Base-by-base conservation (phyloP, 2,797 vertebrate species). In the Hydrophis major region DNA sequence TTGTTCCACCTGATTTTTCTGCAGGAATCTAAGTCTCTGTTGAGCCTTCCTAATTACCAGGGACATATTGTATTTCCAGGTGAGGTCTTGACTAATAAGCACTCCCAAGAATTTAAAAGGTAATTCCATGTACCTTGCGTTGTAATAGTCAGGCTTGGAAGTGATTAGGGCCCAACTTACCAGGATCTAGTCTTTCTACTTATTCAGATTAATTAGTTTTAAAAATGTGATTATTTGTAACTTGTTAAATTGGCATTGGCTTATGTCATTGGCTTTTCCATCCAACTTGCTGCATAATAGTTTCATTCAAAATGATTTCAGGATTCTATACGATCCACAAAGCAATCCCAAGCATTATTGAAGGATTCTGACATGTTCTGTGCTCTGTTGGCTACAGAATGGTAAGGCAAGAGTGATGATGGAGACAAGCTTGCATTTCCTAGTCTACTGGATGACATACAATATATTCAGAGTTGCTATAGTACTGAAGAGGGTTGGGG, bases 151-250 rank as follows among this genome's bases (percentile, higher is more conserved):
- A 42, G 47, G 37, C 8, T 4, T 47, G 12, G 8, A 83, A 4
- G 37, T 47, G 8, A 47, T 22, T 78, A 42, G 18, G 8, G 8
- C 74, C 42, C 22, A 8, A 42, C 37, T 42, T 42, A 78, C 78
- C 4, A 89, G 86, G 61, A 91, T 66, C 89, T 90, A 89, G n/a
- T 61, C 83, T 94, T 32, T 92, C 6, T 95, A 95, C 66, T 22
- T 56, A 91, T 6, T 20, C n/a, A 94, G 74, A 92, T 94, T 94
- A 86, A 74, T 93, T 96, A 57, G 96, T 94, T 91, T 95, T 94
- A 88, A 55, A 96, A 92, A 94, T 93, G 66, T 91, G 22, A 28
- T 94, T 92, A 91, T 89, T 61, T 94, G 94, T 69, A 92, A 95
- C 86, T 94, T 92, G 90, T 69, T 12, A 92, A 93, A 94, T 93